phyloP scores from a whole-genome alignment of 2,113 vertebrate species.

The Sialia sialis region DNA sequence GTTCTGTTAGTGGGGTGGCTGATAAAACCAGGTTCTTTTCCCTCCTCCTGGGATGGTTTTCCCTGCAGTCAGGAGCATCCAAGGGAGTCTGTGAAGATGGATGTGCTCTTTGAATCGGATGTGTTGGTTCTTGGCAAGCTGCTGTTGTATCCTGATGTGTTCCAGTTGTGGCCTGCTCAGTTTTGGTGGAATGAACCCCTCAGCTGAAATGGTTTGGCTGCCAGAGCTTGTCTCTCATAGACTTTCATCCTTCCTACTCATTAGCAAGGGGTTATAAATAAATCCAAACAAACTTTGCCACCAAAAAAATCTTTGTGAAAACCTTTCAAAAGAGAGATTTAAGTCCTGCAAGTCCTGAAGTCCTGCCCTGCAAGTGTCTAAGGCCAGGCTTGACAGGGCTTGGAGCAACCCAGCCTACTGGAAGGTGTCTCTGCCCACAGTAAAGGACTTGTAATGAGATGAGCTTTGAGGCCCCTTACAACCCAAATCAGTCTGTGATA shows the following conservation, averaged over 20 bases:
- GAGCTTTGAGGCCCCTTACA: neutral
- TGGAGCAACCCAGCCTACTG: neutral
- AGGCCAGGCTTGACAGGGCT: neutral
- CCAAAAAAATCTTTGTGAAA: neutral
- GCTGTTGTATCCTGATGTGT: neutral
- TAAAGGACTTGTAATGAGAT: neutral
- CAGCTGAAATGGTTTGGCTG: neutral
- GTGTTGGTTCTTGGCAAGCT: neutral
- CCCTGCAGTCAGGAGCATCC: neutral
- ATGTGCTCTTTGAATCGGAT: rapidly evolving
- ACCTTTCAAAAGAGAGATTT: neutral
- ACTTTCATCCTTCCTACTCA: neutral
- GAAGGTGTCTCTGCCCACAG: neutral
- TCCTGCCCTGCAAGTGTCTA: neutral
- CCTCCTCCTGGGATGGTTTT: neutral
- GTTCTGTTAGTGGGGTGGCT: neutral
- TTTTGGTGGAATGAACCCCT: neutral
- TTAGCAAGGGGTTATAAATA: neutral
- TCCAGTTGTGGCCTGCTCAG: neutral
- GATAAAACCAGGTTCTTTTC: neutral
- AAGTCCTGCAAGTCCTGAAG: too few relatives aligned
- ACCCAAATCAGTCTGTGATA: neutral
- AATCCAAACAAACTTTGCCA: neutral
- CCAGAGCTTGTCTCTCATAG: rapidly evolving
- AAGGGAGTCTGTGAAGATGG: neutral